Percentiles rank a stretch among this genome's conserved stretches.
These are phyloP conservation scores for Geodia barretti DNA, from an alignment of 37 sponge, comb jelly and placozoan species.

Conservation along the genomic window DNA sequence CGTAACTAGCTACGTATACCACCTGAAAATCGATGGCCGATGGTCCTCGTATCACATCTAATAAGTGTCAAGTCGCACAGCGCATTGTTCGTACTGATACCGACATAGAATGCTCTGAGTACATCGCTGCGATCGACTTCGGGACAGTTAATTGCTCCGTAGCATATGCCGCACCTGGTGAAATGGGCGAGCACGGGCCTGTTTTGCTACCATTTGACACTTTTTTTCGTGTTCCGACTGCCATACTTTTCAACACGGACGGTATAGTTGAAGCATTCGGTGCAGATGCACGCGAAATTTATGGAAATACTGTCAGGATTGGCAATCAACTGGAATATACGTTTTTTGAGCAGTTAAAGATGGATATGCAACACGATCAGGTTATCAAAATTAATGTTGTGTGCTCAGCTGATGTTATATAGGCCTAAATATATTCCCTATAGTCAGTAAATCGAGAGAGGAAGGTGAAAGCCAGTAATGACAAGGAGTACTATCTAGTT, in stretches of 20 bases:
- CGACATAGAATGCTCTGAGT: too few species aligned
- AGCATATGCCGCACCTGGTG: neutral
- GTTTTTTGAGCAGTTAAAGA: conserved; percentile 58
- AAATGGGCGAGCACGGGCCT: neutral
- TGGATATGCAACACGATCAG: conserved; percentile 45
- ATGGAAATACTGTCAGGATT: conserved; percentile 7
- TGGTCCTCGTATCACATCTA: neutral
- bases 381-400: neutral
- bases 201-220: conserved; percentile 5
- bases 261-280: conserved; percentile 37
- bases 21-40: too few species aligned
- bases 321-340: neutral
- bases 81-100: too few species aligned
- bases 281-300: conserved; percentile 18
- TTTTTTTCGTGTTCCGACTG: conserved; percentile 36
- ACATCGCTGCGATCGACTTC: conserved; percentile 6
- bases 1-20: too few species aligned
- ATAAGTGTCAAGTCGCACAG: neutral
- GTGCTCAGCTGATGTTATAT: neutral
- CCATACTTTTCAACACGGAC: conserved; percentile 30
- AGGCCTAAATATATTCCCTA: too few species aligned
- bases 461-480: conserved; percentile 29
- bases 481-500: conserved; percentile 33
- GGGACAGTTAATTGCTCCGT: neutral
- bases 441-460: conserved; percentile 33